Evolutionary conservation across 2,113 vertebrate species (phyloP).

Genomic region (Aldabrachelys gigantea): DNA sequence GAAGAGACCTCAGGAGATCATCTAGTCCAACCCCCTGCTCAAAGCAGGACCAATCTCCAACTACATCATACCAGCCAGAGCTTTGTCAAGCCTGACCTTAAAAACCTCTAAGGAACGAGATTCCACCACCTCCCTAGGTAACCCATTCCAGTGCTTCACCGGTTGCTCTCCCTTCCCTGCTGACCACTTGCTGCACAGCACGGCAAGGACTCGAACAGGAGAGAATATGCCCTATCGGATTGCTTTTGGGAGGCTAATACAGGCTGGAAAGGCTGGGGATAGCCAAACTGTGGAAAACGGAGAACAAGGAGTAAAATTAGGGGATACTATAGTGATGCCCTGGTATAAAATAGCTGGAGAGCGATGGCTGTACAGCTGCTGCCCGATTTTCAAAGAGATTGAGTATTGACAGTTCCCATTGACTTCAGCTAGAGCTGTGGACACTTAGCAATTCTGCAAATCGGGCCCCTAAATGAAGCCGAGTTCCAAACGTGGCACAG

Average conservation of each 20-base stretch:
- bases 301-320: neutral
- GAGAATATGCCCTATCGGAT: neutral
- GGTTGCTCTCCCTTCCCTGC: neutral
- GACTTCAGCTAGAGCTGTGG: neutral
- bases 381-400: neutral
- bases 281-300: neutral
- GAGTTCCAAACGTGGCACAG: fast-evolving
- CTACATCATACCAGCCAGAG: too few species aligned
- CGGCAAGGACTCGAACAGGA: neutral
- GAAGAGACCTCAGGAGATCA: too few species aligned
- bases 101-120: too few species aligned
- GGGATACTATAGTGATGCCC: neutral
- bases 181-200: neutral
- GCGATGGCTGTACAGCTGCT: neutral
- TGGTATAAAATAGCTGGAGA: neutral
- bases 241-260: neutral
- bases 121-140: too few species aligned
- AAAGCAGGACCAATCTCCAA: too few species aligned
- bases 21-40: too few species aligned
- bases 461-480: neutral
- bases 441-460: neutral
- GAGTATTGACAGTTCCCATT: neutral
- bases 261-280: neutral
- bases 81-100: too few species aligned
- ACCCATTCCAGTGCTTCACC: too few species aligned